Evolutionary conservation across 92 coral and sea anemone species (phyloP).

Genomic region (Pocillopora meandrina): DNA sequence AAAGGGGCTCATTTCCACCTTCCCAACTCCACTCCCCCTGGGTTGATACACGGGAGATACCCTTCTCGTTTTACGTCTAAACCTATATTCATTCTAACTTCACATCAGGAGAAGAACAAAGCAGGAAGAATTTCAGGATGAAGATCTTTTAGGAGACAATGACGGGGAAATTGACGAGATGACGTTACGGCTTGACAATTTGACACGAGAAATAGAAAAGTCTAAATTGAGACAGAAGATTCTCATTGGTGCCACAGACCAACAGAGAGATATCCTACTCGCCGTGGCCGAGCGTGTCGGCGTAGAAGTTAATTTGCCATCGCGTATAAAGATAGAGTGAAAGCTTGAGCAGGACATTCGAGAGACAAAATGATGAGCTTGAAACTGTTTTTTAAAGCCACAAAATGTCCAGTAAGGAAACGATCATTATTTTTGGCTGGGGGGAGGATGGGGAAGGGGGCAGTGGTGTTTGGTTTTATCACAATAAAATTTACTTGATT

Average conservation of each 20-base stretch:
- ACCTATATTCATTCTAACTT: neutral
- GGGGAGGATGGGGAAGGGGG: too few relatives aligned
- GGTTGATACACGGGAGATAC: too few relatives aligned
- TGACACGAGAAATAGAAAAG: conserved; percentile 38
- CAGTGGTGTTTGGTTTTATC: too few relatives aligned
- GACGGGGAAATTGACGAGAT: conserved; percentile 46
- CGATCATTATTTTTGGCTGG: too few relatives aligned
- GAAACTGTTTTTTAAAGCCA: too few relatives aligned
- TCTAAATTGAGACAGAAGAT: conserved; percentile 30
- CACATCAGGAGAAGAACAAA: neutral
- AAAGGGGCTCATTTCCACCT: too few relatives aligned
- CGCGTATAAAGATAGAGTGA: conserved; percentile 36
- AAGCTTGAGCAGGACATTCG: neutral
- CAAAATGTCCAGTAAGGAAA: too few relatives aligned
- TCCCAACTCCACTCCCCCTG: too few relatives aligned
- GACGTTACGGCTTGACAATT: conserved; percentile 26
- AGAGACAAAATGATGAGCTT: neutral
- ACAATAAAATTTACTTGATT: too few relatives aligned
- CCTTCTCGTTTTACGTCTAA: too few relatives aligned
- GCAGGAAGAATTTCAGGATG: conserved; percentile 44
- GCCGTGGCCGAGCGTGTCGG: conserved; percentile 44
- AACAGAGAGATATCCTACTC: conserved; percentile 45
- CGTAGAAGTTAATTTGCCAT: conserved; percentile 32
- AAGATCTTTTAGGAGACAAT: conserved; percentile 45
- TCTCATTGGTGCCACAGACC: conserved; percentile 36